Conservation (phyloP, 1,140 invertebrate genomes). For the Scaptomyza montana region DNA sequence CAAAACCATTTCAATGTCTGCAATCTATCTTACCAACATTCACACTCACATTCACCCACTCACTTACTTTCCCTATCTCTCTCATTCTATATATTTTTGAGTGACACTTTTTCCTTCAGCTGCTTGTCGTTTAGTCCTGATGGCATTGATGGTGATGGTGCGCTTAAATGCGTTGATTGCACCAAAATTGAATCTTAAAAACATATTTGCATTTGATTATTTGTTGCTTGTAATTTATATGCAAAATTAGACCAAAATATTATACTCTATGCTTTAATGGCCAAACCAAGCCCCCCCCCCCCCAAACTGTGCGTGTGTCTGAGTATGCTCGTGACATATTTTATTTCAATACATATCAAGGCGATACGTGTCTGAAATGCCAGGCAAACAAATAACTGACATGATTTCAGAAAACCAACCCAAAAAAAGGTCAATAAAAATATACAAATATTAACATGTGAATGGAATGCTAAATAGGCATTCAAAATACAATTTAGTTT, state of each 20-base stretch:
- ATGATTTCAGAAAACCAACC: not conserved
- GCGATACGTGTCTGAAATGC: conserved; percentile 37
- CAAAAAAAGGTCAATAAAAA: not conserved
- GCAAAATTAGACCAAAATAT: conserved; percentile 65
- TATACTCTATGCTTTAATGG: conserved; percentile 23
- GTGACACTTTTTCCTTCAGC: not conserved
- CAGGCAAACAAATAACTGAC: conserved; percentile 36
- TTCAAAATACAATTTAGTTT: not conserved
- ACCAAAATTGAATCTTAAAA: conserved; percentile 76
- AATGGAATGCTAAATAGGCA: not conserved
- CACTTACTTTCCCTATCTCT: not conserved
- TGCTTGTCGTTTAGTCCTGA: conserved; percentile 3
- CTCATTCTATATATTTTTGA: not conserved
- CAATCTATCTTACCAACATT: conserved; percentile 37
- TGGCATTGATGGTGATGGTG: conserved; percentile 30
- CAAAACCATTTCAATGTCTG: conserved; percentile 45
- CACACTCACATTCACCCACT: conserved; percentile 1
- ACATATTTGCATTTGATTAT: conserved; percentile 81
- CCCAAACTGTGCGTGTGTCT: not conserved
- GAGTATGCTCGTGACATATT: conserved; percentile 65
- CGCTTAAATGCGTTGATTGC: conserved; percentile 65
- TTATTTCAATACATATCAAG: conserved; percentile 66
- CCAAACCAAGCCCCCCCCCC: conserved; percentile 8
- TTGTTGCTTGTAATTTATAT: conserved; percentile 78
- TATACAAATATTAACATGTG: not conserved